Evolutionary conservation across 2,888 invertebrate genomes (phyloP).

Genomic region (Caenorhabditis sp.): DNA sequence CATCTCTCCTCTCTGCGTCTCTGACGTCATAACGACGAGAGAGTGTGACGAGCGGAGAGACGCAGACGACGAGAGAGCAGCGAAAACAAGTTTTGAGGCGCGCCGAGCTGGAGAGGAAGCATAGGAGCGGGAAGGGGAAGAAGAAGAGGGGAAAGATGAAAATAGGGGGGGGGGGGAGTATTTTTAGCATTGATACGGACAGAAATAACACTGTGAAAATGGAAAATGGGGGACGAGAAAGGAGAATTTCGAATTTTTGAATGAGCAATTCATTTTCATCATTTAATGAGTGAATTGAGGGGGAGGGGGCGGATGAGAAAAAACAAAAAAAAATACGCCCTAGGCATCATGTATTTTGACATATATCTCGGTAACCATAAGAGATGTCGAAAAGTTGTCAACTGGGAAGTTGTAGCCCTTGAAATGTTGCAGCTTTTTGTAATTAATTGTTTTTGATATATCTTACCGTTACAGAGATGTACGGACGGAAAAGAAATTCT

Average conservation of each 20-base stretch:
- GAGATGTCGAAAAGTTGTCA: no score
- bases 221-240: not conserved
- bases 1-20: not conserved
- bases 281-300: no score
- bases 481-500: no score
- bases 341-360: no score
- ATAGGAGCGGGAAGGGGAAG: not conserved
- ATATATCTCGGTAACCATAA: no score
- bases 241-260: not conserved
- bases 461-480: no score
- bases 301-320: no score
- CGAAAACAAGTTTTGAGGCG: not conserved
- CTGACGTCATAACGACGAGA: conserved; percentile 9
- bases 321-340: not conserved
- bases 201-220: conserved; percentile 1
- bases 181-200: conserved; percentile 2
- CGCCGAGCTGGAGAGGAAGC: not conserved
- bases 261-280: not conserved
- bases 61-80: conserved; percentile 10
- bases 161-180: conserved; percentile 3
- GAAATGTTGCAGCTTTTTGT: no score
- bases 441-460: no score
- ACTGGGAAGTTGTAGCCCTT: no score
- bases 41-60: conserved; percentile 30
- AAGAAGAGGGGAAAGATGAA: no score